Evolutionary conservation across 2,888 invertebrate genomes (phyloP), one percentile per base, ranked within the genome.

Genomic region (Aspidiotus destructor): DNA sequence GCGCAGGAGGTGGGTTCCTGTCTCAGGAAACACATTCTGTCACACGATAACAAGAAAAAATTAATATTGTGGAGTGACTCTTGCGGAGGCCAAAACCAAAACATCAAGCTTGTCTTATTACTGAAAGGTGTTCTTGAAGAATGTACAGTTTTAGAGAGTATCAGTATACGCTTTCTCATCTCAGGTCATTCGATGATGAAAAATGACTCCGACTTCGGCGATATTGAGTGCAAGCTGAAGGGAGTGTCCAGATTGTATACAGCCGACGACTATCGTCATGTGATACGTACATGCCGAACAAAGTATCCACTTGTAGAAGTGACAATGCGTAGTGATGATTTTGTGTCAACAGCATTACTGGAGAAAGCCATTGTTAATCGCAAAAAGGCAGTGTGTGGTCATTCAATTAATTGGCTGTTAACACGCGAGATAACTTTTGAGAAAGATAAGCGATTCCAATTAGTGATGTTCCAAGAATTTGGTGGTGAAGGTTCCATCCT

Each of bases 1-100:
- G 72, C 73, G n/a, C 73, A 74, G 63, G 74, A 74, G 64, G 71
- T 75, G 17, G 72, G 72, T 7, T 73, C 73, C 28, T 74, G 73
- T 69, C 40, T 68, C 17, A 57, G 74, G 58, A 70, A 72, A 69
- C 70, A 72, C 70, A 71, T 74, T 52, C 11, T 15, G 48, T 48
- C 41, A 41, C 68, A 62, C 41, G 70, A 71, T n/a, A n/a, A n/a
- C n/a, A n/a, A n/a, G n/a, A 55, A 68, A 67, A 40, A 73, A 53
- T 63, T 73, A 10, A 70, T 73, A 55, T 62, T 73, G 42, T 73
- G 72, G 72, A 68, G 67, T 52, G 72, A 73, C 65, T 72, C 71
- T 3, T 72, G 72, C 61, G 72, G 73, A 9, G 73, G 73, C 40
- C 73, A 72, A 64, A 73, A 73, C 53, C 52, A 70, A 2, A 73